Evolutionary conservation across 1,140 invertebrate species (phyloP).

Genomic region (Homarus americanus): DNA sequence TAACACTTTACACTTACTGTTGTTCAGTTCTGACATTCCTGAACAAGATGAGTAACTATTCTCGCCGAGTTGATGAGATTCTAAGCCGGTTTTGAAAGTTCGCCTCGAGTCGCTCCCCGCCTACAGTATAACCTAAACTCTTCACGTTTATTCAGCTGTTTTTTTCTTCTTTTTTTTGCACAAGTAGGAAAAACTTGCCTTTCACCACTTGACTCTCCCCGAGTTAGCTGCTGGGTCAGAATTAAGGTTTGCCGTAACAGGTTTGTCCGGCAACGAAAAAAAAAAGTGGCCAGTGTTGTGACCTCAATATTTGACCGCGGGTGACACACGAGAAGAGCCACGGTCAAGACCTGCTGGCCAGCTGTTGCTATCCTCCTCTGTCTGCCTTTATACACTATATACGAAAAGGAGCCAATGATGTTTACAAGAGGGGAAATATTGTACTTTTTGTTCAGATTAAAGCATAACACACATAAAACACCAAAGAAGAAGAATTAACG

Average conservation of each 20-base stretch:
- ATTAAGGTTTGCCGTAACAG: neutral
- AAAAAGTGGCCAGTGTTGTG: conserved; percentile 3
- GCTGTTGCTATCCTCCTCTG: neutral
- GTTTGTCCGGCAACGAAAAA: neutral
- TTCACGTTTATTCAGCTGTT: neutral
- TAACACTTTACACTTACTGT: no score
- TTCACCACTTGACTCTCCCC: neutral
- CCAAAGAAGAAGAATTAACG: neutral
- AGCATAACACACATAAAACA: neutral
- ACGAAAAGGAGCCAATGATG: neutral
- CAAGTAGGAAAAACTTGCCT: neutral
- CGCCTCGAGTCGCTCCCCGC: no score
- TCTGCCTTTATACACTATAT: neutral
- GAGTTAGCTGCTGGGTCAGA: neutral
- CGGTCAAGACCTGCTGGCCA: neutral
- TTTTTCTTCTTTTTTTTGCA: neutral
- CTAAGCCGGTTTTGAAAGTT: no score
- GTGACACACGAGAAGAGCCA: neutral
- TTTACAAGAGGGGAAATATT: no score
- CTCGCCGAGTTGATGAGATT: no score
- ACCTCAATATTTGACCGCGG: neutral
- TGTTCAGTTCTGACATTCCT: neutral
- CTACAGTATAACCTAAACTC: no score
- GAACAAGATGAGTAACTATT: neutral
- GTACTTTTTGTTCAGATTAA: neutral